Percentiles rank a stretch among this genome's conserved stretches.
Conservation (phyloP, 2,888 invertebrate species). For the Zhuqinia jingwanae region DNA sequence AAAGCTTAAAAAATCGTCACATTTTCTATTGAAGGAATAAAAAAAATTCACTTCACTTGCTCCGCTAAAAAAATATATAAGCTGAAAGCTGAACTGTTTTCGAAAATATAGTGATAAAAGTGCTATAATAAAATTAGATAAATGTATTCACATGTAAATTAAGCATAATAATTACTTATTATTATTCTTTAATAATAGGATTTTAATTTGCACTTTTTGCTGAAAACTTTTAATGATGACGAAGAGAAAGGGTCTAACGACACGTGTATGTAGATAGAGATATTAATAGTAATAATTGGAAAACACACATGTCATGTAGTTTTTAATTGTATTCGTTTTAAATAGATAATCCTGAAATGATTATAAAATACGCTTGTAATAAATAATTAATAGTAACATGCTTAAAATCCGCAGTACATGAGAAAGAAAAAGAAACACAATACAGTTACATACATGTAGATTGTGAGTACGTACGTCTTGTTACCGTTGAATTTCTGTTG, state of each 20-base stretch:
- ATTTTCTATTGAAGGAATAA: not conserved
- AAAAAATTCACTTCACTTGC: not conserved
- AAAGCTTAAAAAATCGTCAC: too few species aligned
- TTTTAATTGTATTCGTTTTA: too few species aligned
- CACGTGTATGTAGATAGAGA: not conserved
- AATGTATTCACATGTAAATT: not conserved
- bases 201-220: slow-evolving; percentile 27
- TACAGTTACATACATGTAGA: too few species aligned
- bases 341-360: too few species aligned
- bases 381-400: too few species aligned
- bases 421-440: too few species aligned
- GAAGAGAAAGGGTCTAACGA: not conserved
- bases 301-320: too few species aligned
- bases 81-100: slow-evolving; percentile 19
- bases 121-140: slow-evolving; percentile 34
- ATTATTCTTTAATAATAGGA: not conserved
- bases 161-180: not conserved
- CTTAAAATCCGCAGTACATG: too few species aligned
- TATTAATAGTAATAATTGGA: too few species aligned
- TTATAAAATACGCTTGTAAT: too few species aligned
- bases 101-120: slow-evolving; percentile 45
- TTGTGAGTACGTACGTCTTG: too few species aligned
- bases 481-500: too few species aligned
- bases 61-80: not conserved
- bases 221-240: not conserved